Base-by-base conservation (phyloP, 1,140 invertebrate species). In the Leguminivora glycinivorella region DNA sequence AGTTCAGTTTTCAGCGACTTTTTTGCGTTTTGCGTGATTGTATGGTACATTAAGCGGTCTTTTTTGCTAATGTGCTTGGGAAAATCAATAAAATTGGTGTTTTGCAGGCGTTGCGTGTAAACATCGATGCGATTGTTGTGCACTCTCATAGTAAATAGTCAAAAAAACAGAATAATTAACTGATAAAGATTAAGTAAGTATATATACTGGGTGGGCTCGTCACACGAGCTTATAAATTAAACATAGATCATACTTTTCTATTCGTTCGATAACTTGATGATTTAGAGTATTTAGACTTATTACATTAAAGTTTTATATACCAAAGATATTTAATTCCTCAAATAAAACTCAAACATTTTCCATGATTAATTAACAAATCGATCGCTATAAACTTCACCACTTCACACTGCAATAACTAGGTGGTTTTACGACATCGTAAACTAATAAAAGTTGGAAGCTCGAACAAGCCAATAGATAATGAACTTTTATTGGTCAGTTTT, bases 401-500 rank as follows among this genome's bases (percentile, higher is more conserved):
- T 34, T 29, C 26, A 34, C 26, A 31, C 26, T 9, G 58, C 12
- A 5, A 56, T 52, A 52, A 52, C 25, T 31, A 52, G 40, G 34
- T 52, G 73, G 73, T 79, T 85, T 86, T 85, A 85, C 80, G 80
- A 79, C 77, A 69, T 82, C 78, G 78, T 89, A 88, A 91, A 89
- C 79, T 82, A 79, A 89, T 91, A 83, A 85, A 88, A 89, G 85
- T 89, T 88, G 81, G 86, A 83, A 88, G 84, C 82, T 82, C 77
- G 85, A 89, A 88, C 85, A 88, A 83, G 83, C 82, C 85, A 79
- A 88, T 88, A 87, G 87, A 91, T 91, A 89, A 91, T 90, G 88
- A 87, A 91, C 77, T 90, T 90, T 90, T 91, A 91, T 90, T 90
- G 89, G 89, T 91, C 89, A 91, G 83, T 84, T 88, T 86, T 85